phyloP scores from a whole-genome alignment of 2,888 invertebrate genomes.

The Melieria omissa region DNA sequence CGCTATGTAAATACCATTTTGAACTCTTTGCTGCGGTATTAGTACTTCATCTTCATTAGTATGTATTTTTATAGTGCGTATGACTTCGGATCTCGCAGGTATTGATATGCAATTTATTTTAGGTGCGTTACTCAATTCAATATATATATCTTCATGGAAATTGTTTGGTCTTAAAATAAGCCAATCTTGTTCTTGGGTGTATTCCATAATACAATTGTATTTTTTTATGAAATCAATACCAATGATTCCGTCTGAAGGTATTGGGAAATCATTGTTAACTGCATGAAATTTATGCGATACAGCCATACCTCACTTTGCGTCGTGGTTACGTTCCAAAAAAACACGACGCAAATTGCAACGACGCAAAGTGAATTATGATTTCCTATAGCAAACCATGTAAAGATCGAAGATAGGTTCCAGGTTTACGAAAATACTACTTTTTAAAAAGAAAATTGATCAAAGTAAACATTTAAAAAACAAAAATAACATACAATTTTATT shows the following conservation, averaged over 20 bases:
- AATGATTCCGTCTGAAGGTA: constrained; percentile 27
- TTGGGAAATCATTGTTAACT: constrained; percentile 26
- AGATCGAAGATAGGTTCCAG: too few species aligned
- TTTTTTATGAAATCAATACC: constrained; percentile 28
- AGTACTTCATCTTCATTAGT: constrained; percentile 14
- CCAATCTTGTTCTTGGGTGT: constrained; percentile 29
- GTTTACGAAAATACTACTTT: too few species aligned
- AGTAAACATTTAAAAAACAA: too few species aligned
- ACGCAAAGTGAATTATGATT: too few species aligned
- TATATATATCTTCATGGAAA: constrained; percentile 26
- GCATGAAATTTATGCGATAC: constrained; percentile 32
- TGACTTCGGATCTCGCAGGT: constrained; percentile 32
- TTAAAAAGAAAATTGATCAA: too few species aligned
- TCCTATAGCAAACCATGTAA: too few species aligned
- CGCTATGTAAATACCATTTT: constrained; percentile 32
- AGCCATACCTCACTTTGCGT: too few species aligned
- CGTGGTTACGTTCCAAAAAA: too few species aligned
- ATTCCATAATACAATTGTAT: constrained; percentile 36
- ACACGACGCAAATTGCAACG: too few species aligned
- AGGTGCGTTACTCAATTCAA: constrained; percentile 15
- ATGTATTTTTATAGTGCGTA: constrained; percentile 14
- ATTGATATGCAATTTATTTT: constrained; percentile 12
- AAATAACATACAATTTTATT: too few species aligned
- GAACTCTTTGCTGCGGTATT: constrained; percentile 33
- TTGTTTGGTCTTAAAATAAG: constrained; percentile 27